A percentile compares a stretch with the other conserved stretches of the same genome.
Conservation (phyloP, 2,113 vertebrate species). For the Coracopsis vasa region DNA sequence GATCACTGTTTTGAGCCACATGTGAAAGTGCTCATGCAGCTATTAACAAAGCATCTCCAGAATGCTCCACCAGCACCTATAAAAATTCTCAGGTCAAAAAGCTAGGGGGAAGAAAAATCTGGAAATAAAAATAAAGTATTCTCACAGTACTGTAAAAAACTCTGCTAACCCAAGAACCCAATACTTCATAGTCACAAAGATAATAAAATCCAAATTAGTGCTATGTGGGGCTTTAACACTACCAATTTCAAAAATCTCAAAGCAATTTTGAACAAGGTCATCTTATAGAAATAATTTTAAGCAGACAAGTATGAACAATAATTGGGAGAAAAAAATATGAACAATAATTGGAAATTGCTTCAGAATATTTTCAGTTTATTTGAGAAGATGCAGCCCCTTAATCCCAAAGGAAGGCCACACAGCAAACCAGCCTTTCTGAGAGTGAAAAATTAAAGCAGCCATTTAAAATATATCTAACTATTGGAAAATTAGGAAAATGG, state of each 20-base stretch:
- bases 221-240: background rate
- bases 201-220: background rate
- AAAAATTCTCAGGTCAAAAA: background rate
- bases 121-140: background rate
- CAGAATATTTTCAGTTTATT: background rate
- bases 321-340: background rate
- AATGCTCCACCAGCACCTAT: background rate
- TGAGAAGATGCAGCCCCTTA: background rate
- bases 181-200: background rate
- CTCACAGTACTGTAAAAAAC: background rate
- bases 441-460: background rate
- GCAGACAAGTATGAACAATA: background rate
- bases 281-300: background rate
- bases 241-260: background rate
- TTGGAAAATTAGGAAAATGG: background rate
- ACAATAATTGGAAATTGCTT: background rate
- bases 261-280: background rate
- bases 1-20: background rate
- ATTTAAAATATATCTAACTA: background rate
- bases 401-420: background rate
- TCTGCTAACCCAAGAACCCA: background rate
- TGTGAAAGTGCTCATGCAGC: background rate
- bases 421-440: background rate
- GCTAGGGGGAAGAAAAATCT: background rate
- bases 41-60: background rate